Evolutionary conservation across 2,797 vertebrate genomes (phyloP).

Genomic region (Brachyalestes nurse): DNA sequence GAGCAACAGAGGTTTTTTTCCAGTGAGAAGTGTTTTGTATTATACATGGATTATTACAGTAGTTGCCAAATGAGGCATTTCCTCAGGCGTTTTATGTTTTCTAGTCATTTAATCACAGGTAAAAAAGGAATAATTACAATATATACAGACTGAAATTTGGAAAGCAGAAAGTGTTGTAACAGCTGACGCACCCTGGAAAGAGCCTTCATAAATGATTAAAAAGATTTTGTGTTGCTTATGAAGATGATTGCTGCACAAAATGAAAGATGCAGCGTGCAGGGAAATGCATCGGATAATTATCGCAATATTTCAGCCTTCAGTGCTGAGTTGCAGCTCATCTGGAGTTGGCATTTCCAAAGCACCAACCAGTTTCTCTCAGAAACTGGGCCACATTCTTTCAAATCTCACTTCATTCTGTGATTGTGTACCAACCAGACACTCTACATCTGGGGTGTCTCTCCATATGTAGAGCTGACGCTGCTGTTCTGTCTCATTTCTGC

Average conservation of each 20-base stretch:
- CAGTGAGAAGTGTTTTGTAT: slow-evolving; percentile 16
- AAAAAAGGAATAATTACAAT: slow-evolving; percentile 22
- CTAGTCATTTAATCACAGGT: slow-evolving; percentile 29
- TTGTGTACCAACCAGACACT: background rate
- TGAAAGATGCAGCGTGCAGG: slow-evolving; percentile 34
- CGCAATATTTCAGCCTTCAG: slow-evolving; percentile 36
- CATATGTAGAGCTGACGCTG: slow-evolving; percentile 8
- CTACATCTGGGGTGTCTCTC: background rate
- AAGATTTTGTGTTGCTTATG: too few relatives aligned
- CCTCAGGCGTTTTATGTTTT: background rate
- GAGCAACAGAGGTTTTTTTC: slow-evolving; percentile 54
- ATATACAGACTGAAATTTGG: background rate
- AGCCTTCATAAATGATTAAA: too few relatives aligned
- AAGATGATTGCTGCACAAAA: background rate
- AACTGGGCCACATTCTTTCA: slow-evolving; percentile 33
- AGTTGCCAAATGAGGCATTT: slow-evolving; percentile 12
- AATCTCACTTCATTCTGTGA: slow-evolving; percentile 11
- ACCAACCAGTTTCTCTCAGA: background rate
- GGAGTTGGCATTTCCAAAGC: slow-evolving; percentile 8
- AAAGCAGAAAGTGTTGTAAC: too few relatives aligned
- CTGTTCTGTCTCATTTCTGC: slow-evolving; percentile 16
- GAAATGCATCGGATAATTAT: slow-evolving; percentile 28
- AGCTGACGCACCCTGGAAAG: too few relatives aligned
- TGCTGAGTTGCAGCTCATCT: slow-evolving; percentile 1
- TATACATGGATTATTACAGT: slow-evolving; percentile 12